Percentiles rank a stretch among this genome's conserved stretches.
Evolutionary conservation across 1,140 invertebrate species (phyloP).

Genomic region (Microplitis mediator): DNA sequence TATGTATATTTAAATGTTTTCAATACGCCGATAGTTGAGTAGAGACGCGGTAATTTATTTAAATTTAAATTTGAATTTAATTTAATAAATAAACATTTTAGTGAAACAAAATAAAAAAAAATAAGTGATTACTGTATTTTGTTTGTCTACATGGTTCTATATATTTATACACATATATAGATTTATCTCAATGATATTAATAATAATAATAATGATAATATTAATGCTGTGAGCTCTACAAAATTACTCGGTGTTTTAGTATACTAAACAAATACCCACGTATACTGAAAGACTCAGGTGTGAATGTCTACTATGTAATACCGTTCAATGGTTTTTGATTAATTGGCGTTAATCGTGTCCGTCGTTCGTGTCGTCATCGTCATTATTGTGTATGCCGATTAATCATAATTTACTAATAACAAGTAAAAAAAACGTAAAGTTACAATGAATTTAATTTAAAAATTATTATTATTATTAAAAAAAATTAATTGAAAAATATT

Average conservation of each 20-base stretch:
- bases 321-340: conserved; percentile 49
- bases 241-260: conserved; percentile 49
- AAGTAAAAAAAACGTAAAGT: neutral
- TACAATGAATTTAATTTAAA: neutral
- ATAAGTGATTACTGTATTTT: too few species aligned
- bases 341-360: conserved; percentile 39
- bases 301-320: conserved; percentile 40
- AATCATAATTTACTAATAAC: neutral
- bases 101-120: too few species aligned
- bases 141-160: conserved; percentile 15
- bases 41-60: conserved; percentile 13
- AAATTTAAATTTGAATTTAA: neutral
- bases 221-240: neutral
- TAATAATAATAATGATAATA: neutral
- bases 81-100: too few species aligned
- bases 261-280: conserved; percentile 58
- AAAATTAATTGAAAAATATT: neutral
- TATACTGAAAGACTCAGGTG: conserved; percentile 63
- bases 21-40: conserved; percentile 37
- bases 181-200: neutral
- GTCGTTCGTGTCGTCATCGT: conserved; percentile 27
- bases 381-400: conserved; percentile 2
- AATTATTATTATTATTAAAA: neutral
- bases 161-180: neutral
- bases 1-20: conserved; percentile 49